Conservation (phyloP, 2,113 vertebrate species). For the Dolichotis patagonum region DNA sequence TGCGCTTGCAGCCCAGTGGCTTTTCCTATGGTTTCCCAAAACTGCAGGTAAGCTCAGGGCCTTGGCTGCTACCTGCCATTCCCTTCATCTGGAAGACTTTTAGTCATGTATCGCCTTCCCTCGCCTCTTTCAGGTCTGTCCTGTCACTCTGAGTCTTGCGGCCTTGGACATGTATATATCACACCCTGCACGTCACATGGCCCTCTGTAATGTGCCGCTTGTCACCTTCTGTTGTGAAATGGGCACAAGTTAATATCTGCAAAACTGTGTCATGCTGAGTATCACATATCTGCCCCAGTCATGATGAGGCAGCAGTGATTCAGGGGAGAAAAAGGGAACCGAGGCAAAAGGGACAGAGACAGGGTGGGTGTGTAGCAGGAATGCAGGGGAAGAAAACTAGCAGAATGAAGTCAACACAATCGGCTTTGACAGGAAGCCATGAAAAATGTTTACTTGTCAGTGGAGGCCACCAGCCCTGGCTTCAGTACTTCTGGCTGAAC, state of each 20-base stretch:
- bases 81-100: neutral
- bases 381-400: neutral
- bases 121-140: neutral
- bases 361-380: fast-evolving
- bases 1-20: neutral
- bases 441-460: neutral
- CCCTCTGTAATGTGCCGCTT: fast-evolving
- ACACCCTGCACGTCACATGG: fast-evolving
- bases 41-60: neutral
- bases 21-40: neutral
- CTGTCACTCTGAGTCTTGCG: neutral
- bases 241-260: neutral
- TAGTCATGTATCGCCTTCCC: neutral
- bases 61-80: neutral
- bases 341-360: neutral
- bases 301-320: neutral
- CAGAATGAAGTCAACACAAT: neutral
- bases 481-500: neutral
- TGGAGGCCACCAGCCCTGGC: neutral
- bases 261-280: neutral
- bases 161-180: no score
- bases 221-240: neutral
- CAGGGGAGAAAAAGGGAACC: fast-evolving
- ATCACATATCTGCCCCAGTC: fast-evolving
- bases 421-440: no score